Evolutionary conservation across 2,888 invertebrate genomes (phyloP).

Genomic region (Lasioglossum malachurum): DNA sequence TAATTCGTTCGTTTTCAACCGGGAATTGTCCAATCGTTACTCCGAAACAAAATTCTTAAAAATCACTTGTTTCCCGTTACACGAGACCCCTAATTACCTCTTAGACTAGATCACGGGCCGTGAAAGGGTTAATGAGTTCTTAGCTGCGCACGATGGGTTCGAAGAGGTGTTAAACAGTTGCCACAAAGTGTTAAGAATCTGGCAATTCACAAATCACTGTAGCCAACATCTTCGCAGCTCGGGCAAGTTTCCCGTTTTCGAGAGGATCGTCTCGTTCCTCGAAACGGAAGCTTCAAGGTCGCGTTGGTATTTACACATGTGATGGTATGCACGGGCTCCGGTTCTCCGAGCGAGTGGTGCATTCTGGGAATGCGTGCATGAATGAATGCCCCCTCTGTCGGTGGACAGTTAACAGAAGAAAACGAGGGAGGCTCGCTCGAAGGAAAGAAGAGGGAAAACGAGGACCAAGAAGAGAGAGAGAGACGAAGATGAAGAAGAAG

Average conservation of each 20-base stretch:
- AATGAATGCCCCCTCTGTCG: slow-evolving; percentile 81
- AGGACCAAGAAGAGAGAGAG: slow-evolving; percentile 28
- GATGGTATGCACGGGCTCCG: slow-evolving; percentile 28
- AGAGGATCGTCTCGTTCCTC: background rate
- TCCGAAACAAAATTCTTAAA: too few species aligned
- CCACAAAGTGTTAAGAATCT: background rate
- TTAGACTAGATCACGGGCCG: accelerated
- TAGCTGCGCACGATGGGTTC: too few species aligned
- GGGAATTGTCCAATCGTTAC: too few species aligned
- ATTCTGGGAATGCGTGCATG: slow-evolving; percentile 81
- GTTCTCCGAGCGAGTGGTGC: slow-evolving; percentile 54
- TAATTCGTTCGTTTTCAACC: too few species aligned
- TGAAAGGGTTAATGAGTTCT: too few species aligned
- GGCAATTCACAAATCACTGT: background rate
- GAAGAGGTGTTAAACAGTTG: too few species aligned
- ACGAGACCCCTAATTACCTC: too few species aligned
- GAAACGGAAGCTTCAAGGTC: slow-evolving; percentile 1
- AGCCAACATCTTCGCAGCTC: background rate
- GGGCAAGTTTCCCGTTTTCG: slow-evolving; percentile 1
- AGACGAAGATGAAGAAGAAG: slow-evolving; percentile 23
- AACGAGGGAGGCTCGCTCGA: slow-evolving; percentile 16
- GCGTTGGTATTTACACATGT: background rate
- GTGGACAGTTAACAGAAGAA: slow-evolving; percentile 54
- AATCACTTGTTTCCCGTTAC: too few species aligned
- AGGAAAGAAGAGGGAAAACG: background rate